These are phyloP conservation scores for Drosophila lacteicornis DNA, from an alignment of 1,140 invertebrate genomes.

Conservation along the genomic window DNA sequence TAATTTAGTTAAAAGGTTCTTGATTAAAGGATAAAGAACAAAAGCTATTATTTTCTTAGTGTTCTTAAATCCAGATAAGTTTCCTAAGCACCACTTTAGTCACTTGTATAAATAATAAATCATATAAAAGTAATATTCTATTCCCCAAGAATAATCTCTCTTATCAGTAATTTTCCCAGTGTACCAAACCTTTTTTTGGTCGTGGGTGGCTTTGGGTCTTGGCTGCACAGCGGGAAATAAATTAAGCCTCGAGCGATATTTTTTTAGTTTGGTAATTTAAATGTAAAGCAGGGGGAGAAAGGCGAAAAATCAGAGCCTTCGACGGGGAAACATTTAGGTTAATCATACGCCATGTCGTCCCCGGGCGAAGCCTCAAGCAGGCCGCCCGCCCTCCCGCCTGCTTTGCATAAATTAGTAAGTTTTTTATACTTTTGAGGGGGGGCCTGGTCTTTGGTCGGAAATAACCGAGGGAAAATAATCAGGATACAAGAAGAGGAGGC, in stretches of 20 bases:
- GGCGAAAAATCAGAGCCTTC: slow-evolving; percentile 38
- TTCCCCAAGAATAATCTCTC: too few relatives aligned
- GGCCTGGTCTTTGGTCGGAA: slow-evolving; percentile 7
- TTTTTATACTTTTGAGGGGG: slow-evolving; percentile 41
- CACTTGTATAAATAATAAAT: neutral
- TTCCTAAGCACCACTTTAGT: fast-evolving
- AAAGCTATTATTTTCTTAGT: too few relatives aligned
- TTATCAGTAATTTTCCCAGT: neutral
- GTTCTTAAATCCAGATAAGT: neutral
- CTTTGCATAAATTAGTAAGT: slow-evolving; percentile 82
- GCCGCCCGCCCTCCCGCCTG: slow-evolving; percentile 28
- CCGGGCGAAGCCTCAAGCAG: slow-evolving; percentile 23
- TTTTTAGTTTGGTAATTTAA: slow-evolving; percentile 75
- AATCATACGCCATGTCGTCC: slow-evolving; percentile 74
- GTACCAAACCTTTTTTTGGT: slow-evolving; percentile 55
- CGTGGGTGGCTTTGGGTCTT: neutral
- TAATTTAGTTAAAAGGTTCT: too few relatives aligned
- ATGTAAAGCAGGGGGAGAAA: slow-evolving; percentile 55
- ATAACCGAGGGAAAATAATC: slow-evolving; percentile 46
- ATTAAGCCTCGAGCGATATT: slow-evolving; percentile 51
- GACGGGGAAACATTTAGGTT: slow-evolving; percentile 67
- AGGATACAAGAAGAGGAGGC: slow-evolving; percentile 28
- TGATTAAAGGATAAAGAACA: neutral
- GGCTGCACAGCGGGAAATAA: slow-evolving; percentile 49
- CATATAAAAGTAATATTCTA: neutral